A percentile compares a stretch with the other conserved stretches of the same genome.
These are phyloP conservation scores for Hippoglossus hippoglossus DNA, from an alignment of 2,797 vertebrate species.

Conservation along the genomic window DNA sequence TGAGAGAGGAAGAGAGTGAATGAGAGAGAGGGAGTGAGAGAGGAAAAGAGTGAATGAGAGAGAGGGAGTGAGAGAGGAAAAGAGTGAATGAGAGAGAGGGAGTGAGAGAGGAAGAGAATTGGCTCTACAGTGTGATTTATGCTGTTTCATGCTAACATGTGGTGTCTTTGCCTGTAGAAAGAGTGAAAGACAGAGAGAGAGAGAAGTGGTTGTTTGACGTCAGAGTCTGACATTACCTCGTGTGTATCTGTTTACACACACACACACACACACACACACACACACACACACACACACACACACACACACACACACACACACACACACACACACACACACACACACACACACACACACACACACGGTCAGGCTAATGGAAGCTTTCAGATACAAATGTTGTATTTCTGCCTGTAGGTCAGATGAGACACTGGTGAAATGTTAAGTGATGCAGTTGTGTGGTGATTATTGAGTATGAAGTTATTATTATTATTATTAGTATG, in stretches of 20 bases:
- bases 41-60: slow-evolving; percentile 28
- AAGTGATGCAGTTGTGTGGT: background rate
- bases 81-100: slow-evolving; percentile 26
- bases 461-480: too few relatives aligned
- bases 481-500: too few relatives aligned
- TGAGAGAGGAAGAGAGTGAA: slow-evolving; percentile 28
- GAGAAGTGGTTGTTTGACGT: slow-evolving; percentile 54
- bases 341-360: too few relatives aligned
- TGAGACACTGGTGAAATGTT: too few relatives aligned
- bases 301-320: background rate
- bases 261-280: slow-evolving; percentile 26
- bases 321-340: slow-evolving; percentile 24
- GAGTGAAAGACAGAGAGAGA: slow-evolving; percentile 17
- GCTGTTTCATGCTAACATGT: slow-evolving; percentile 24
- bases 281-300: slow-evolving; percentile 25
- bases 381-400: too few relatives aligned
- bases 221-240: slow-evolving; percentile 61
- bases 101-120: slow-evolving; percentile 1
- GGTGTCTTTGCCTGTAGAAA: slow-evolving; percentile 19
- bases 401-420: too few relatives aligned
- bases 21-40: slow-evolving; percentile 27
- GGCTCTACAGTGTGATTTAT: slow-evolving; percentile 38
- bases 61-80: slow-evolving; percentile 26
- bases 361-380: too few relatives aligned
- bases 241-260: slow-evolving; percentile 63